Evolutionary conservation across 2,888 invertebrate species (phyloP), one percentile per base, ranked within the genome.

Genomic region (Himalopsyche kuldschensis): DNA sequence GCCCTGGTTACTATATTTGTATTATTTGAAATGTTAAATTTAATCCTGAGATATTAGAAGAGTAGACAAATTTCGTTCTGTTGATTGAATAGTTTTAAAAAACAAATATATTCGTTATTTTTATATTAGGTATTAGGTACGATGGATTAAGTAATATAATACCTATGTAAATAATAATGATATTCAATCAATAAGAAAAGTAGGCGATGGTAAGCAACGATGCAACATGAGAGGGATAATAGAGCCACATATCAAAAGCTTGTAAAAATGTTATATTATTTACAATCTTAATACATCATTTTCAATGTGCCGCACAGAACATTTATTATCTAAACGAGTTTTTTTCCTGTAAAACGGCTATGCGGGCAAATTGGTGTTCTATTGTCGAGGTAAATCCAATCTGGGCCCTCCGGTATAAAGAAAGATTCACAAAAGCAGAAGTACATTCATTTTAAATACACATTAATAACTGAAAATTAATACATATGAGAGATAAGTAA

Each of bases 361-460:
- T 69, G 69, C 78, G 76, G 75, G 82, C 76, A 83, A 83, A 83
- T 83, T 83, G 83, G 79, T 27, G 77, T 83, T 76, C 83, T 77
- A 83, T 83, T 83, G 83, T 83, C 77, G 80, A 75, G 78, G 75
- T 46, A 69, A 82, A 82, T 82, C 78, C 82, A 82, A 82, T 82
- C 82, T 82, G 76, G 69, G 69, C 69, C 69, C 69, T 69, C 69
- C 69, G 69, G 69, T 69, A 27, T 69, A 69, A 4, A 69, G 10
- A 69, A 15, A 8, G 11, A 69, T 69, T 11, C 76, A 4, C 20
- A 1, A 41, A 30, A 76, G 32, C 3, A 4, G 35, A 24, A n/a
- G 10, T n/a, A 32, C 8, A 69, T 15, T 30, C 41, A 11, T 5
- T 15, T 41, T 6, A 41, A 15, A 6, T 41, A n/a, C n/a, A n/a